These are phyloP conservation scores for Chelidonichthys spinosus DNA, from an alignment of 2,797 vertebrate genomes.

Conservation along the genomic window DNA sequence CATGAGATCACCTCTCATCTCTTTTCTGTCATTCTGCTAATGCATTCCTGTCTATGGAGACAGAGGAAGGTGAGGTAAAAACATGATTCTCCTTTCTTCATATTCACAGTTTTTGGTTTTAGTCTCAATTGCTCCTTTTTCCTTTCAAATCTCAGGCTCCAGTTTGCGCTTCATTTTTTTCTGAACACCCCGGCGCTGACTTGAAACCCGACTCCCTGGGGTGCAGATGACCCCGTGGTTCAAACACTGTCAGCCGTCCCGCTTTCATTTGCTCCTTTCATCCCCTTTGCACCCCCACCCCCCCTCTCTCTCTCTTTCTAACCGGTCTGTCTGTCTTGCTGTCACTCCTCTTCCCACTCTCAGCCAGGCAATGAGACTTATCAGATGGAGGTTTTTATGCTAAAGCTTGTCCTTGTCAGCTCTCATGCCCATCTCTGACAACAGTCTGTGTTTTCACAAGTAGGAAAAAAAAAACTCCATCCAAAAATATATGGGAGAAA, in stretches of 20 bases:
- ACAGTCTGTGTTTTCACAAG: conserved; percentile 60
- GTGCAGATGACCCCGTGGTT: conserved; percentile 66
- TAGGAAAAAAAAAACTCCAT: conserved; percentile 32
- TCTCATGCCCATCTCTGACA: conserved; percentile 60
- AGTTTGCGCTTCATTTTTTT: conserved; percentile 42
- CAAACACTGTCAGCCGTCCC: conserved; percentile 64
- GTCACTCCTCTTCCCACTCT: conserved; percentile 35
- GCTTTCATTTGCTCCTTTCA: conserved; percentile 64
- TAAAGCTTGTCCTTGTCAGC: conserved; percentile 63
- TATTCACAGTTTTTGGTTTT: conserved; percentile 34
- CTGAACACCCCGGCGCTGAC: conserved; percentile 47
- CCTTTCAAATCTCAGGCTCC: conserved; percentile 49
- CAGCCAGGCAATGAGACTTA: conserved; percentile 51
- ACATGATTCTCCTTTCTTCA: conserved; percentile 38
- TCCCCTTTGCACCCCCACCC: conserved; percentile 19
- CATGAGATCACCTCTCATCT: conserved; percentile 48
- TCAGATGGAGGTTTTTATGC: conserved; percentile 64
- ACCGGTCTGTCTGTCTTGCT: conserved; percentile 17
- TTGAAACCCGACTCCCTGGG: conserved; percentile 55
- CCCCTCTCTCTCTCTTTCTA: background rate
- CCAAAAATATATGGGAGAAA: conserved; percentile 53
- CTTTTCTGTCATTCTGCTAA: conserved; percentile 59
- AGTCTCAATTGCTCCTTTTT: conserved; percentile 21
- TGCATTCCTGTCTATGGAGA: conserved; percentile 68
- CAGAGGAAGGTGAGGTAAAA: conserved; percentile 47